Conservation (phyloP, 2,888 invertebrate species). For the Coenonympha glycerion region DNA sequence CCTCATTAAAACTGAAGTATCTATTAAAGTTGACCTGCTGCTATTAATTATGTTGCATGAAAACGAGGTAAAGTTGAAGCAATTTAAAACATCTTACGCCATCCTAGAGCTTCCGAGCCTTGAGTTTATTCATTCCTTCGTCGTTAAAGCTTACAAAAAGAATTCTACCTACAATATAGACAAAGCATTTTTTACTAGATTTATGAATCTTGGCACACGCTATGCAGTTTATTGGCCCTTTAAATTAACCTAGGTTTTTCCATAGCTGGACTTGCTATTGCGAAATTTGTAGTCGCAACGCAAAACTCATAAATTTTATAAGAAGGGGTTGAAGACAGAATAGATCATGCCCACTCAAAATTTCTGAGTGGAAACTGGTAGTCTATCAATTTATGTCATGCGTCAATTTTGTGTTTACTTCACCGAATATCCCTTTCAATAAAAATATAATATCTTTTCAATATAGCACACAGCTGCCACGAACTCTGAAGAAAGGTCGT, state of each 20-base stretch:
- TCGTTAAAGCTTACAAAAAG: neutral
- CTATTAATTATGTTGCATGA: constrained; percentile 20
- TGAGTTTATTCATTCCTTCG: constrained; percentile 2
- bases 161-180: neutral
- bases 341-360: too few species aligned
- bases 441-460: neutral
- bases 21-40: constrained; percentile 16
- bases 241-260: neutral
- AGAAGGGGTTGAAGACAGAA: too few species aligned
- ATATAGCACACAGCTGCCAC: constrained; percentile 5
- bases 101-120: neutral
- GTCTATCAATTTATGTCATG: neutral
- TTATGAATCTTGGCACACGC: neutral
- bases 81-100: constrained; percentile 19
- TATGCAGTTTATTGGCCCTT: neutral
- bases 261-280: neutral
- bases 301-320: too few species aligned
- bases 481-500: constrained; percentile 8
- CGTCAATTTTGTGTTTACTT: neutral
- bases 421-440: neutral
- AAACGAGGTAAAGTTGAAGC: constrained; percentile 18
- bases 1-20: constrained; percentile 24
- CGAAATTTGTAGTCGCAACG: neutral
- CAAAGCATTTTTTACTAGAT: neutral
- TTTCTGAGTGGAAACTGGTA: neutral